These are phyloP conservation scores for Diphyllodes magnificus DNA, from an alignment of 2,113 vertebrate species.

Conservation along the genomic window DNA sequence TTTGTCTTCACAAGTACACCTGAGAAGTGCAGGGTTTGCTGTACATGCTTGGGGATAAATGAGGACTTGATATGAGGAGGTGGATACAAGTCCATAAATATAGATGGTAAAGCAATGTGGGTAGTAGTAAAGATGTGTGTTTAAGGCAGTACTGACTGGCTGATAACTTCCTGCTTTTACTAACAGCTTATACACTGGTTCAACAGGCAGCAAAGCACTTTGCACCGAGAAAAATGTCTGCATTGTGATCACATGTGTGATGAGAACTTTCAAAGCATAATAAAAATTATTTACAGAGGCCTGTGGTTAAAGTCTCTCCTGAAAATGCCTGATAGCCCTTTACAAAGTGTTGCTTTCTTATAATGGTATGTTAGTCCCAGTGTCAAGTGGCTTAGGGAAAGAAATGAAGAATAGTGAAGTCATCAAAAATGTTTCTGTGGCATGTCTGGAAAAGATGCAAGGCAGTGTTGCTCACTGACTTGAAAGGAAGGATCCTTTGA, in stretches of 20 bases:
- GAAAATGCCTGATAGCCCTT: neutral
- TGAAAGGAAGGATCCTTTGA: neutral
- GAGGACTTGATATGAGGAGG: neutral
- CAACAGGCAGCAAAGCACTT: neutral
- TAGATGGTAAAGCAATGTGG: neutral
- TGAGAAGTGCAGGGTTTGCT: neutral
- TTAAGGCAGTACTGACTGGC: neutral
- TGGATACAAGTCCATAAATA: neutral
- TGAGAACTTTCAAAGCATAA: constrained; percentile 26
- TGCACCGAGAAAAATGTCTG: neutral
- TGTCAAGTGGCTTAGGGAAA: neutral
- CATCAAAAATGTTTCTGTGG: neutral
- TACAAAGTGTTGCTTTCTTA: neutral
- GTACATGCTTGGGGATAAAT: neutral
- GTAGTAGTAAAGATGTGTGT: neutral
- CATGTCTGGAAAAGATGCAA: neutral
- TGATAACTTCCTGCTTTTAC: constrained; percentile 18
- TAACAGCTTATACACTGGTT: constrained; percentile 26
- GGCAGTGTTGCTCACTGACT: neutral
- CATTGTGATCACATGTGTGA: neutral
- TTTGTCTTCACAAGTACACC: neutral
- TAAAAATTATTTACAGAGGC: constrained; percentile 17
- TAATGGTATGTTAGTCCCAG: neutral
- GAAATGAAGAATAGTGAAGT: neutral
- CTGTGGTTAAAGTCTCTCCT: constrained; percentile 26